phyloP scores from a whole-genome alignment of 2,888 invertebrate genomes.

The Sinelater perroti region DNA sequence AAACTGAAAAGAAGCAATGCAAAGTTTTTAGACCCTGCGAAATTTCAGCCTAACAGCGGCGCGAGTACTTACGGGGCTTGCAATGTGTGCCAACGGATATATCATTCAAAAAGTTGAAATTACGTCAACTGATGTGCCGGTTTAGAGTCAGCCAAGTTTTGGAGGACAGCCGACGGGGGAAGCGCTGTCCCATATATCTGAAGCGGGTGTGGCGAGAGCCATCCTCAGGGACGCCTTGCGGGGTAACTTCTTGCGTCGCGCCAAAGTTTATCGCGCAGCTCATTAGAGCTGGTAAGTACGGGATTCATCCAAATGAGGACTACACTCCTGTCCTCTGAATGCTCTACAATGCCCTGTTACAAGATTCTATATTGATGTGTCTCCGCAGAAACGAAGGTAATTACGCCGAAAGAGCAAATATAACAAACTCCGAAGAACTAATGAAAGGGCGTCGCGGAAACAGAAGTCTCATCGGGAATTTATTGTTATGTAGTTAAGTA shows the following conservation, averaged over 20 bases:
- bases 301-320: conserved; percentile 35
- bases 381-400: conserved; percentile 38
- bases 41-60: conserved; percentile 5
- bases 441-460: conserved; percentile 14
- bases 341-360: conserved; percentile 23
- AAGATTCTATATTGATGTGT: conserved; percentile 39
- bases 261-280: conserved; percentile 40
- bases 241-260: conserved; percentile 41
- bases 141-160: conserved; percentile 40
- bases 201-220: conserved; percentile 40
- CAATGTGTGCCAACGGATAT: conserved; percentile 28
- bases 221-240: conserved; percentile 43
- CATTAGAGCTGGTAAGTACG: conserved; percentile 43
- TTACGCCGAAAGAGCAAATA: conserved; percentile 30
- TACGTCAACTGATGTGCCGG: conserved; percentile 32
- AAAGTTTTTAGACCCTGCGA: conserved; percentile 1
- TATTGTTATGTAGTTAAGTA: not conserved
- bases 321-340: conserved; percentile 28
- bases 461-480: not conserved
- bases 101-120: conserved; percentile 31
- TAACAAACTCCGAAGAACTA: conserved; percentile 20
- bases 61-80: conserved; percentile 3
- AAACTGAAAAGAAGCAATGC: conserved; percentile 16
- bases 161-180: conserved; percentile 44
- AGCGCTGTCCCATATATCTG: conserved; percentile 44